Evolutionary conservation across 2,888 invertebrate genomes (phyloP), one percentile per base, ranked within the genome.

Genomic region (Cacoxenus indagator): DNA sequence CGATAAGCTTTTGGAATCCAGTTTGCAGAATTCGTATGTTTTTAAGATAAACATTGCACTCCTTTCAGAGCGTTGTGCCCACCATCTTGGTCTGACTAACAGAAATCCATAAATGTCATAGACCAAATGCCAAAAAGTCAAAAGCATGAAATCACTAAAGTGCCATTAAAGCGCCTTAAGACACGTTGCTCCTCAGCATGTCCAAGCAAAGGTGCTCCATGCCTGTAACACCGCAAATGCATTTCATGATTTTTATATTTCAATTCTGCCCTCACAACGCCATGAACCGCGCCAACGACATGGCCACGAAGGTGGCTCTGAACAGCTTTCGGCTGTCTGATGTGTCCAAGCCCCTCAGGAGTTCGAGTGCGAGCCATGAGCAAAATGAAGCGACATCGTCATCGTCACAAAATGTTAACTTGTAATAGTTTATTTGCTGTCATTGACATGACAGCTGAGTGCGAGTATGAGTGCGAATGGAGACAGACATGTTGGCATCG

Each of bases 351-450:
- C n/a, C 48, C 17, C 17, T 17, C 51, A n/a, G 22, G 19, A 51
- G 24, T 17, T n/a, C n/a, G n/a, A 17, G 51, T 51, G 8, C 9
- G 11, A 51, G 22, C 19, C 61, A 62, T 62, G n/a, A 62, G 61
- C 61, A 17, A 55, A 55, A 55, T 55, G 27, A 55, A 26, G 55
- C 61, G 61, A 62, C 61, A 62, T 62, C 59, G 45, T 43, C 51
- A 62, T 62, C 61, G 61, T 62, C 61, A 62, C 61, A 62, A 62
- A 62, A 62, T 62, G 61, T 62, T 68, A 69, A 70, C 69, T 67
- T 70, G 72, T 75, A 74, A 73, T 70, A 74, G 70, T 74, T 74
- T 74, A 69, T 75, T 75, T 75, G 72, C 61, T 73, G 74, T 70
- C 75, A 75, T 73, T 75, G 74, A 72, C 74, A 71, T 75, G 75